phyloP scores from a whole-genome alignment of 2,113 vertebrate species.

The Nestor notabilis region DNA sequence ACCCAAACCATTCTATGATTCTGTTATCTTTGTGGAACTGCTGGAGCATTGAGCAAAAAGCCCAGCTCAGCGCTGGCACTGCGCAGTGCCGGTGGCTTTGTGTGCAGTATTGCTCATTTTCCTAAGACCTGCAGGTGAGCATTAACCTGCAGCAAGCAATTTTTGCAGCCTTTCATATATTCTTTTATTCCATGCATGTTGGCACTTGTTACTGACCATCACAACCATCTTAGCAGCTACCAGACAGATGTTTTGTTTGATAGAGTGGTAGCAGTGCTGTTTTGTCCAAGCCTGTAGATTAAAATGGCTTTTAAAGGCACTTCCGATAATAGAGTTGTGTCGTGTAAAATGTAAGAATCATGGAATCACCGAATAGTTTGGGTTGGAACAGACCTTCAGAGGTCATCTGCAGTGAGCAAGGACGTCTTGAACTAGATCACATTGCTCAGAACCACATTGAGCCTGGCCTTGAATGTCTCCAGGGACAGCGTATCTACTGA shows the following conservation, averaged over 20 bases:
- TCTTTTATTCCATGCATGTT: rapidly evolving
- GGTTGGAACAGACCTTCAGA: neutral
- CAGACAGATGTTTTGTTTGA: no score
- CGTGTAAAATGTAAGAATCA: neutral
- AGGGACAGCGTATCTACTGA: neutral
- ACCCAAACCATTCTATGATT: neutral
- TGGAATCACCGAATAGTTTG: neutral
- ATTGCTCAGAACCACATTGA: neutral
- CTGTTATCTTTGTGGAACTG: neutral
- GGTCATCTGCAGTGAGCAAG: neutral
- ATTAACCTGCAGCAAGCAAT: neutral
- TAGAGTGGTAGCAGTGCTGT: rapidly evolving
- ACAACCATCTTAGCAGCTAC: neutral
- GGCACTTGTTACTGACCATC: neutral
- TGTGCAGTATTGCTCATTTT: rapidly evolving
- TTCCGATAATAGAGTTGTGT: neutral
- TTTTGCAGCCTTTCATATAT: neutral
- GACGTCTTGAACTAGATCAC: neutral
- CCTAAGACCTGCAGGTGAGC: neutral
- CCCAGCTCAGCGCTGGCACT: rapidly evolving
- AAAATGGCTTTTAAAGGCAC: neutral
- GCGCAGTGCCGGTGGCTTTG: rapidly evolving
- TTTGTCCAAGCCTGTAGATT: neutral
- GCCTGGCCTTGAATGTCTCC: neutral
- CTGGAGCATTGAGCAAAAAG: neutral